These are phyloP conservation scores for Anguilla pacifica DNA, from an alignment of 2,797 vertebrate species.

Conservation along the genomic window DNA sequence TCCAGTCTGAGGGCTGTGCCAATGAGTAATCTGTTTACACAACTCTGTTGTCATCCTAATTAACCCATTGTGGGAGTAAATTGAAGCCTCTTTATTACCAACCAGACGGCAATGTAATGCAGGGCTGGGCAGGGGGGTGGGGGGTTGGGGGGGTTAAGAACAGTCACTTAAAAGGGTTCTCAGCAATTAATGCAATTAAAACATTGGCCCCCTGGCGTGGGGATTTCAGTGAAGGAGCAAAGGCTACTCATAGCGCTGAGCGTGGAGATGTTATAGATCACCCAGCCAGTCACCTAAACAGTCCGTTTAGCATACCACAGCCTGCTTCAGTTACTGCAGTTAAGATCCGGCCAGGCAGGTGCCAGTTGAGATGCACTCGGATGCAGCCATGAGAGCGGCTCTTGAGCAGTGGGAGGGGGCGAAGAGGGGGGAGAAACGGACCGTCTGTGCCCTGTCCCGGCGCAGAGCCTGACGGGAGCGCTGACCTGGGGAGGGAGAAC, in stretches of 20 bases:
- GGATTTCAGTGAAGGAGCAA: not conserved
- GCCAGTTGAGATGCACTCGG: not conserved
- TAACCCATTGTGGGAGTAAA: constrained; percentile 60
- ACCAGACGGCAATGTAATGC: not conserved
- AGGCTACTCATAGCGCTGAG: not conserved
- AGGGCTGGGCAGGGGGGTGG: not conserved
- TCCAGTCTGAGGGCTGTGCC: not conserved
- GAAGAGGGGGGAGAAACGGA: too few relatives aligned
- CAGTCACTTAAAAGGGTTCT: not conserved
- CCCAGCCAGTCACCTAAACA: not conserved
- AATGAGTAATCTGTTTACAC: constrained; percentile 59
- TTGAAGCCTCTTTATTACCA: not conserved
- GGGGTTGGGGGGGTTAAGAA: not conserved
- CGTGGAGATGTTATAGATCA: not conserved
- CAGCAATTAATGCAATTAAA: not conserved
- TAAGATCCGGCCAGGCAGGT: not conserved
- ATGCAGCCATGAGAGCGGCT: not conserved
- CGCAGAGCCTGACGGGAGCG: too few relatives aligned
- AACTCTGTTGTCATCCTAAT: constrained; percentile 69
- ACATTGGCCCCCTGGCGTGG: not conserved
- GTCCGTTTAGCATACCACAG: not conserved
- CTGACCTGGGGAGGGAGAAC: not conserved
- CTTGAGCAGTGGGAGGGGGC: not conserved
- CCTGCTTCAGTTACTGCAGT: not conserved
- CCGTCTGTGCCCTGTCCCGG: too few relatives aligned